Conservation (phyloP, 1,140 invertebrate genomes). For the Ostrea denselamellosa region DNA sequence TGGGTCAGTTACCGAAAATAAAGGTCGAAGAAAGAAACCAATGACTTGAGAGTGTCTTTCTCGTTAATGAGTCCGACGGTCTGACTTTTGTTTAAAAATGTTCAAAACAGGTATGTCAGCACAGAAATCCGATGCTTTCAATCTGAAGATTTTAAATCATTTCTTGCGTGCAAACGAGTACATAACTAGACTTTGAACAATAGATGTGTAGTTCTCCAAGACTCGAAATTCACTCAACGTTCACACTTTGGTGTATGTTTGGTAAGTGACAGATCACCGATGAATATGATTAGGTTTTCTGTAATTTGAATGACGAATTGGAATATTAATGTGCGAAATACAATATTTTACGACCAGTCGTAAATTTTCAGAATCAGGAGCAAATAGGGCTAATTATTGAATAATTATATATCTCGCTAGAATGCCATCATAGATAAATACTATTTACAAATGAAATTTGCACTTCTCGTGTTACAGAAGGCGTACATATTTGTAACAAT, state of each 20-base stretch:
- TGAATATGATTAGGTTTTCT: neutral
- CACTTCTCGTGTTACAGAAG: neutral
- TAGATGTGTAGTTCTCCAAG: neutral
- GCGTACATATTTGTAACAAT: conserved; percentile 14
- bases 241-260: neutral
- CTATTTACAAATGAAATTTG: conserved; percentile 7
- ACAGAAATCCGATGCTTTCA: conserved; percentile 15
- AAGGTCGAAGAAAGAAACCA: conserved; percentile 9
- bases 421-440: neutral
- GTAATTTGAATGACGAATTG: neutral
- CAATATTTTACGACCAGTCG: conserved; percentile 13
- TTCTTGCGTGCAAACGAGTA: conserved; percentile 12
- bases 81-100: conserved; percentile 22
- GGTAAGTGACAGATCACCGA: neutral
- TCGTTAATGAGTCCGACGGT: conserved; percentile 26
- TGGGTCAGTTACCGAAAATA: conserved; percentile 12
- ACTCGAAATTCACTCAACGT: neutral
- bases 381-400: neutral
- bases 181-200: neutral
- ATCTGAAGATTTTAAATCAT: conserved; percentile 20
- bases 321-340: conserved; percentile 25
- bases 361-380: conserved; percentile 10
- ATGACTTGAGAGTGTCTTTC: neutral
- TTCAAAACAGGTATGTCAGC: conserved; percentile 25
- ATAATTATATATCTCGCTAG: neutral